Conservation (phyloP, 1,140 invertebrate species). For the Trachymyrmex cornetzi region DNA sequence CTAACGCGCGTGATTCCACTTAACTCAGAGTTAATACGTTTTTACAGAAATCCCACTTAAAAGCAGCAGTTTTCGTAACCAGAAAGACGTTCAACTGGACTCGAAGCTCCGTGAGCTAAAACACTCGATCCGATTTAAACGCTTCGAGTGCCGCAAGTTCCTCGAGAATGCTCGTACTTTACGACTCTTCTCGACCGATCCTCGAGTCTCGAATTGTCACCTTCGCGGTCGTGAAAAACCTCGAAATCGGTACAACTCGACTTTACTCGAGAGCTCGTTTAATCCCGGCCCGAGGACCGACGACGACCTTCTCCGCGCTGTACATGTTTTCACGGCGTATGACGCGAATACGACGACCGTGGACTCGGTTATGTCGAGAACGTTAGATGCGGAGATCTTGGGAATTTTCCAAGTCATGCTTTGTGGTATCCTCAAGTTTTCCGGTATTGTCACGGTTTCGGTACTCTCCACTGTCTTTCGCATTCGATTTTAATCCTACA, state of each 20-base stretch:
- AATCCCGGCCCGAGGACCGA: conserved; percentile 20
- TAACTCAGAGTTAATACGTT: conserved; percentile 47
- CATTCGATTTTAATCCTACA: conserved; percentile 28
- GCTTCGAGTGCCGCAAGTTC: conserved; percentile 43
- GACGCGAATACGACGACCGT: conserved; percentile 30
- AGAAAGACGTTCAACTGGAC: conserved; percentile 11
- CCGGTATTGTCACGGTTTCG: conserved; percentile 10
- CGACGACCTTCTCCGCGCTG: neutral
- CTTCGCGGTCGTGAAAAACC: conserved; percentile 26
- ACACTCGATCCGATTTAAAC: conserved; percentile 48
- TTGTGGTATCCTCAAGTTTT: conserved; percentile 53
- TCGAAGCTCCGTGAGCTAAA: conserved; percentile 38
- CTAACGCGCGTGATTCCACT: conserved; percentile 42
- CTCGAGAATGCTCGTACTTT: conserved; percentile 56
- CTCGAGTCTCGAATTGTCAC: conserved; percentile 41
- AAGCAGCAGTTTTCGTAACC: conserved; percentile 39
- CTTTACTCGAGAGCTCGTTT: conserved; percentile 42
- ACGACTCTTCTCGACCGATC: conserved; percentile 36
- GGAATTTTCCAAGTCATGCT: conserved; percentile 59
- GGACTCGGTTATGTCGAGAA: conserved; percentile 57
- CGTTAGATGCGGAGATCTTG: conserved; percentile 39
- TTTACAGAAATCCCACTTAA: conserved; percentile 36
- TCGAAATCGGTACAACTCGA: conserved; percentile 43
- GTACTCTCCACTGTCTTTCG: conserved; percentile 29
- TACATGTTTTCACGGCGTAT: conserved; percentile 18